These are phyloP conservation scores for Aleiodes testaceus DNA, from an alignment of 2,888 invertebrate genomes.

Conservation along the genomic window DNA sequence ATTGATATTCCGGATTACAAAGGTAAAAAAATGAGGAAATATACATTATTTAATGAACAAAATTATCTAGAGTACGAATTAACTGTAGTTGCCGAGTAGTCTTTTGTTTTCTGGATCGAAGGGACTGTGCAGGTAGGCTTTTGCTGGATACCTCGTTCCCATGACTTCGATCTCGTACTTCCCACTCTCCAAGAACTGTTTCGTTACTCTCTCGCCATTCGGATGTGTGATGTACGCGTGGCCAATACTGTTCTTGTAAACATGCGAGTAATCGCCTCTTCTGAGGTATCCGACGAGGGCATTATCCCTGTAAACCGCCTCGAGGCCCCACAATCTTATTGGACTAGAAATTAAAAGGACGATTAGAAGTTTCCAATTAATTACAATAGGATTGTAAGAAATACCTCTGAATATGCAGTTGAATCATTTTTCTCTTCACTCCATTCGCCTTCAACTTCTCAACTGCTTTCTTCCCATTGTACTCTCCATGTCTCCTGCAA, in stretches of 20 bases:
- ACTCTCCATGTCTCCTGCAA: slow-evolving; percentile 85
- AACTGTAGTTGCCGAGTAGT: slow-evolving; percentile 76
- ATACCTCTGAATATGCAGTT: slow-evolving; percentile 81
- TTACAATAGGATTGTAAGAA: slow-evolving; percentile 56
- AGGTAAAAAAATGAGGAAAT: slow-evolving; percentile 29
- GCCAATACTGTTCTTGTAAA: slow-evolving; percentile 77
- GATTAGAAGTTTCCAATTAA: no score
- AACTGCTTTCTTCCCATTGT: slow-evolving; percentile 84
- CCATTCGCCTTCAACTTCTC: slow-evolving; percentile 80
- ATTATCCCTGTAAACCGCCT: slow-evolving; percentile 87
- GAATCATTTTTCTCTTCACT: slow-evolving; percentile 82
- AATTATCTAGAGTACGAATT: slow-evolving; percentile 9
- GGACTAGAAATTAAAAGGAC: slow-evolving; percentile 61
- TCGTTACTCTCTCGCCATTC: slow-evolving; percentile 77
- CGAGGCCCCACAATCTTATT: slow-evolving; percentile 88
- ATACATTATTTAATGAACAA: slow-evolving; percentile 9
- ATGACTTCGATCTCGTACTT: slow-evolving; percentile 87
- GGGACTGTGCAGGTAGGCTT: slow-evolving; percentile 82
- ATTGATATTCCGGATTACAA: slow-evolving; percentile 7
- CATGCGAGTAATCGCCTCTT: slow-evolving; percentile 85
- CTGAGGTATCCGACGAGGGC: slow-evolving; percentile 85
- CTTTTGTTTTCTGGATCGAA: slow-evolving; percentile 88
- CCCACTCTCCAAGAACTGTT: slow-evolving; percentile 81
- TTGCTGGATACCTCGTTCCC: slow-evolving; percentile 83
- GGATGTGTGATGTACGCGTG: slow-evolving; percentile 78